Evolutionary conservation across 2,113 vertebrate genomes (phyloP).

Genomic region (Catharus bicknelli): DNA sequence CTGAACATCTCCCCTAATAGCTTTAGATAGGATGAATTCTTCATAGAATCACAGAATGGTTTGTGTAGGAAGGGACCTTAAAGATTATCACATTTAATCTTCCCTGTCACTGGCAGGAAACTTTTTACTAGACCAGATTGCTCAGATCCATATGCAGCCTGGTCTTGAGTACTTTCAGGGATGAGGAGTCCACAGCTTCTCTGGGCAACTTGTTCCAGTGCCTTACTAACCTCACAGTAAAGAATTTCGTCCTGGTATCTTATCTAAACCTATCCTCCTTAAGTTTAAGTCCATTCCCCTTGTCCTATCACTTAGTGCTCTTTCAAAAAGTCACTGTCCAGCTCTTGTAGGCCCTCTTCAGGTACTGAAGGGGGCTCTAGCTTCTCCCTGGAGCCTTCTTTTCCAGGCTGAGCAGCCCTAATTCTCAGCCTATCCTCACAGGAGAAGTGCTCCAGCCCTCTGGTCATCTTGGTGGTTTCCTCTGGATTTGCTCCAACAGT

Average conservation of each 20-base stretch:
- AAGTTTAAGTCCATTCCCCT: neutral
- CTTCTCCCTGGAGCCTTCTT: neutral
- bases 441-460: neutral
- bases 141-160: neutral
- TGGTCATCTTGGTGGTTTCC: neutral
- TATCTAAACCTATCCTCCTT: neutral
- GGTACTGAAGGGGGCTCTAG: neutral
- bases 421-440: rapidly evolving
- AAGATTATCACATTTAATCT: neutral
- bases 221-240: neutral
- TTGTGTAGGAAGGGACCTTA: neutral
- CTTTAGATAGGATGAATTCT: neutral
- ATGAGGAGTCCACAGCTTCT: neutral
- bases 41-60: neutral
- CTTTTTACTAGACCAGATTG: neutral
- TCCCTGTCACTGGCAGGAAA: neutral
- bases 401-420: neutral
- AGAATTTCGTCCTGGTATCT: neutral
- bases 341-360: neutral
- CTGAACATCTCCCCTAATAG: neutral
- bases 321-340: neutral
- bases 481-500: neutral
- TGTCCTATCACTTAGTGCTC: neutral
- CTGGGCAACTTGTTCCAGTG: neutral
- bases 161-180: neutral